phyloP scores from a whole-genome alignment of 2,113 vertebrate species.

The Rhea pennata region DNA sequence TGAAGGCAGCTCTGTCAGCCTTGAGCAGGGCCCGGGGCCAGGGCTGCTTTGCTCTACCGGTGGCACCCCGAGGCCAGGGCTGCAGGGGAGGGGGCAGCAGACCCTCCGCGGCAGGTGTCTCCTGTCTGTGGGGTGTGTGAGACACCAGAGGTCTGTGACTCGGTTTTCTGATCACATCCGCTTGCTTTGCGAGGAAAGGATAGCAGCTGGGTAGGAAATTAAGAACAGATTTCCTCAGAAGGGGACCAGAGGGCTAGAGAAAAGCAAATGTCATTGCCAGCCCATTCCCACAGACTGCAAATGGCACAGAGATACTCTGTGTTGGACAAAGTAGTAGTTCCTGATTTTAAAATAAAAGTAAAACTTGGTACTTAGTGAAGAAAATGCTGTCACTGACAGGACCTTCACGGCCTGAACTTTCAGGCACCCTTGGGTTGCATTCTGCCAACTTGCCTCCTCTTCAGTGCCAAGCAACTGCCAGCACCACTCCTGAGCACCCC shows the following conservation, averaged over 20 bases:
- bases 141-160: not conserved
- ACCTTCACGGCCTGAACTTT: not conserved
- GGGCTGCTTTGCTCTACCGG: not conserved
- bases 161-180: not conserved
- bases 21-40: not conserved
- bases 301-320: not conserved
- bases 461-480: not conserved
- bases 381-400: not conserved
- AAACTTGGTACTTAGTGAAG: not conserved
- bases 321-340: not conserved
- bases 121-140: not conserved
- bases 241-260: not conserved
- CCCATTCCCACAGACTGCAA: not conserved
- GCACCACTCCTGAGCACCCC: not conserved
- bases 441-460: not conserved
- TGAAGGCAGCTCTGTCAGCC: not conserved
- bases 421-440: accelerated
- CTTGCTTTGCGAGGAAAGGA: not conserved
- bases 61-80: no score
- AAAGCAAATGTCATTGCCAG: not conserved
- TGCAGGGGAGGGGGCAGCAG: not conserved
- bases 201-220: not conserved
- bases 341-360: not conserved
- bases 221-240: not conserved
- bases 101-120: not conserved